phyloP scores from a whole-genome alignment of 2,888 invertebrate genomes.

The Palloptera scutellata region DNA sequence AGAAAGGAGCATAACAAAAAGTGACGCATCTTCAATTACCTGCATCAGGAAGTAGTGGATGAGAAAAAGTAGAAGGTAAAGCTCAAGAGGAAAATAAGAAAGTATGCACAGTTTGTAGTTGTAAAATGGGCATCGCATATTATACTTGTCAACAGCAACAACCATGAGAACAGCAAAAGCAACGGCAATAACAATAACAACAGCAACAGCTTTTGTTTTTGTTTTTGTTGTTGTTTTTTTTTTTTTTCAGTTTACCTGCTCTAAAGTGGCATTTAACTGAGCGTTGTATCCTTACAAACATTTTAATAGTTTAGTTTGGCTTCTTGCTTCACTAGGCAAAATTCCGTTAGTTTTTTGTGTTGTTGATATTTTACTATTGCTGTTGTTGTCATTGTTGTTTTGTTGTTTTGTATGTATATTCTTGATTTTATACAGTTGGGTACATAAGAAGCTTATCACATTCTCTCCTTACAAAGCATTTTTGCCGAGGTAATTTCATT shows the following conservation, averaged over 20 bases:
- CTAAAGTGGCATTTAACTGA: background rate
- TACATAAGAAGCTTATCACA: no score
- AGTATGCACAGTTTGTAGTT: no score
- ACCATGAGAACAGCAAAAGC: conserved; percentile 6
- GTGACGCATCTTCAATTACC: no score
- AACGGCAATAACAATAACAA: conserved; percentile 22
- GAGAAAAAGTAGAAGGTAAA: no score
- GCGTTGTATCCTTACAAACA: background rate
- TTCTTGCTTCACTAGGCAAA: background rate
- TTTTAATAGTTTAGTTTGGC: conserved; percentile 7
- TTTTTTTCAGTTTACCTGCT: background rate
- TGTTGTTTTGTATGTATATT: no score
- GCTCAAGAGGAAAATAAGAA: no score
- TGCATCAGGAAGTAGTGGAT: no score
- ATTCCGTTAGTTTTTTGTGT: background rate
- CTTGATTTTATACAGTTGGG: background rate
- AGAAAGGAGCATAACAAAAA: no score
- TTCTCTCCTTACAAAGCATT: no score
- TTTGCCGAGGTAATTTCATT: no score
- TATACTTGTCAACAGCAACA: conserved; percentile 27
- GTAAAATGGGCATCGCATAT: no score
- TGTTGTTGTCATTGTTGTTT: conserved; percentile 27
- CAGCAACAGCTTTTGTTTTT: conserved; percentile 10
- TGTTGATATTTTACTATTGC: background rate
- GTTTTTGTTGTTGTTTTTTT: no score